These are phyloP conservation scores for Melangyna quadrimaculata DNA, from an alignment of 2,888 invertebrate genomes.

Conservation along the genomic window DNA sequence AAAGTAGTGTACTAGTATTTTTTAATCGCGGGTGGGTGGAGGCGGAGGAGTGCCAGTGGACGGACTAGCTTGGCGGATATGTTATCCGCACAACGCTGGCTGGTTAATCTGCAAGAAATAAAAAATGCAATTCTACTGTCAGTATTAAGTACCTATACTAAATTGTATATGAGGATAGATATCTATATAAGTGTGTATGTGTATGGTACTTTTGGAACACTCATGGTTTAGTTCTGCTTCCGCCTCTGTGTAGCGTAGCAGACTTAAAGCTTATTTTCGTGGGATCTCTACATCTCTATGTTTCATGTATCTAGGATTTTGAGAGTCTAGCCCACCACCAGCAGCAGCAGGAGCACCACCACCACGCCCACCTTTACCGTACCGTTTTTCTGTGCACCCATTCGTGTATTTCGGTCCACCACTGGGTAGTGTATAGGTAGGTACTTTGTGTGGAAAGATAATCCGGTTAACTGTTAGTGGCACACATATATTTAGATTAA, in stretches of 20 bases:
- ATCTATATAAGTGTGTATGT: neutral
- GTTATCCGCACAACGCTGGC: slow-evolving; percentile 25
- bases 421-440: neutral
- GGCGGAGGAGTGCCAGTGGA: no score
- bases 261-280: slow-evolving; percentile 58
- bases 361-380: neutral
- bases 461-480: slow-evolving; percentile 64
- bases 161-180: no score
- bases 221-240: slow-evolving; percentile 60
- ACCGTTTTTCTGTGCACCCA: neutral
- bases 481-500: slow-evolving; percentile 64
- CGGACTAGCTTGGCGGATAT: neutral
- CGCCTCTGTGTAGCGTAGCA: slow-evolving; percentile 55
- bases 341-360: neutral
- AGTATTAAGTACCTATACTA: neutral
- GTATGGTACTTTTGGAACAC: slow-evolving; percentile 37
- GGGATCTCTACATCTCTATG: slow-evolving; percentile 16
- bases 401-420: slow-evolving; percentile 1
- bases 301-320: slow-evolving; percentile 7
- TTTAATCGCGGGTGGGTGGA: slow-evolving; percentile 20
- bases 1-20: slow-evolving; percentile 2
- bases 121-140: slow-evolving; percentile 23
- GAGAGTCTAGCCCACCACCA: neutral
- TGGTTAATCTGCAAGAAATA: slow-evolving; percentile 56
- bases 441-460: slow-evolving; percentile 54